Base-by-base conservation (phyloP, 2,888 invertebrate species). In the Portevinia maculata region DNA sequence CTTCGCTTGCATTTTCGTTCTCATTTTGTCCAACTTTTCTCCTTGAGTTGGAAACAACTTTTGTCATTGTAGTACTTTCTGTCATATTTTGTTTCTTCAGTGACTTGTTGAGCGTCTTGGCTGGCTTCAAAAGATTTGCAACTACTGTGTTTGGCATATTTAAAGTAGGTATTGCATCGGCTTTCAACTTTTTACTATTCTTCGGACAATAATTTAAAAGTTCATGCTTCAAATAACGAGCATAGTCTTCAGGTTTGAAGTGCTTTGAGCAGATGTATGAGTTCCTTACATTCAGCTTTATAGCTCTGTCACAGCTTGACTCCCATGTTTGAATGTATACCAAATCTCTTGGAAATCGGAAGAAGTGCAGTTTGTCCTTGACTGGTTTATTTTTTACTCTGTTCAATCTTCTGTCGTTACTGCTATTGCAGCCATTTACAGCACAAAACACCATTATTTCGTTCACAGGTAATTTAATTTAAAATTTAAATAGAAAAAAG, bases 141-240 rank as follows among this genome's bases (percentile, higher is more conserved):
- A 24, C 2, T 24, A 9, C n/a, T 11, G 34, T 0, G 34, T 0
- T 4, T 15, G 55, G 39, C 13, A 57, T 9, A 24, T 39, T 19
- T 3, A 59, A 0, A 3, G 30, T 13, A 2, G 57, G 69, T 17
- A 59, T 8, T 7, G 57, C 69, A 50, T 59, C 48, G 8, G 11
- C 0, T 50, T 50, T 69, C 15, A 69, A 6, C 4, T 34, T 48
- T 48, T 39, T 69, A 13, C 28, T 11, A 37, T 13, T 37, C 13
- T 15, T 48, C 2, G 69, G 57, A 28, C 1, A 6, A 17, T 69
- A 30, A 30, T 57, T 19, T 5, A 59, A 48, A 17, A 59, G 28
- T 21, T 69, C 69, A 6, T 59, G 48, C 3, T 8, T 69, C 13
- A 69, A 69, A 50, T 48, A 28, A 0, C 48, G 48, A 15, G 9